Conservation (phyloP, 2,888 invertebrate genomes). For the Pheosia tremula region DNA sequence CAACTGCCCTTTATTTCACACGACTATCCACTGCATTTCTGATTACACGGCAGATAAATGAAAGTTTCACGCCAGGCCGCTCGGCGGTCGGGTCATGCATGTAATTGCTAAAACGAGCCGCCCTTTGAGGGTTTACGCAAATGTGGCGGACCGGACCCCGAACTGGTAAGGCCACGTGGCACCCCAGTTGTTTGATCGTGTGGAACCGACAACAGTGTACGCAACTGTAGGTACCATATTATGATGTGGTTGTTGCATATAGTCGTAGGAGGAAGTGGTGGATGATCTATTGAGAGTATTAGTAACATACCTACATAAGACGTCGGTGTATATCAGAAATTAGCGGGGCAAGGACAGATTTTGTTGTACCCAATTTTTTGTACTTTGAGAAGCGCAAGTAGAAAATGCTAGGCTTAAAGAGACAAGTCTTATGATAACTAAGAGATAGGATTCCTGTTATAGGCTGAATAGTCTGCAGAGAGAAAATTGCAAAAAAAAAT, state of each 20-base stretch:
- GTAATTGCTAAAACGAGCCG: slow-evolving; percentile 25
- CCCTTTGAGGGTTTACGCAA: slow-evolving; percentile 41
- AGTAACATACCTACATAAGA: too few species aligned
- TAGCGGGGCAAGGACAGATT: too few species aligned
- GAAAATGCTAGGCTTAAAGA: neutral
- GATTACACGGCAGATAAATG: slow-evolving; percentile 5
- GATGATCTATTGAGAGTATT: neutral
- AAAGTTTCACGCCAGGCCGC: slow-evolving; percentile 3
- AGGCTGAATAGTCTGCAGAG: neutral
- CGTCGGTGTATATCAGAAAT: too few species aligned
- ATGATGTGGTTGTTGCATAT: neutral
- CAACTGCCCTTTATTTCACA: neutral
- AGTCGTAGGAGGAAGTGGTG: neutral
- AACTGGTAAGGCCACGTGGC: slow-evolving; percentile 41
- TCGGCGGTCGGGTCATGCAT: slow-evolving; percentile 22
- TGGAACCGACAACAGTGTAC: slow-evolving; percentile 34
- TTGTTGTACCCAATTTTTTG: too few species aligned
- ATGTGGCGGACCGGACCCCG: slow-evolving; percentile 28
- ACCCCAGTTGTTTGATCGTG: slow-evolving; percentile 44
- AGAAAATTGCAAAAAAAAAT: neutral
- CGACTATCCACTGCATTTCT: slow-evolving; percentile 2
- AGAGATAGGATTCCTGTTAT: neutral
- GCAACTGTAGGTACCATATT: neutral
- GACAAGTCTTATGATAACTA: neutral
- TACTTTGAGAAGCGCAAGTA: neutral